Percentiles rank a stretch among this genome's conserved stretches.
These are phyloP conservation scores for Grantiella picta DNA, from an alignment of 2,113 vertebrate genomes.

Conservation along the genomic window DNA sequence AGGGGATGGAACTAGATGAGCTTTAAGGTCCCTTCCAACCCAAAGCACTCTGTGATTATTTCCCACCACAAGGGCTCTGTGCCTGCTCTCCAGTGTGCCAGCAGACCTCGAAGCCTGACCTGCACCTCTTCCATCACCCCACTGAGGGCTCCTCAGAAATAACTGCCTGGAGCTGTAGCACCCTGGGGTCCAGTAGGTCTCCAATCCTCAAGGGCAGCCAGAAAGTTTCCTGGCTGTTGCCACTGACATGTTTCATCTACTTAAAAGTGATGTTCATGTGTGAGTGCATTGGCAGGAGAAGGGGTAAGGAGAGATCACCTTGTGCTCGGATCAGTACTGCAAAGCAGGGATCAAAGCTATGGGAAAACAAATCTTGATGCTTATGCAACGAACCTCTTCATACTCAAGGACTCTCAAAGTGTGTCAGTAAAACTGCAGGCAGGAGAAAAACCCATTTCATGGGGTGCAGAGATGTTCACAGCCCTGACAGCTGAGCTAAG, in stretches of 20 bases:
- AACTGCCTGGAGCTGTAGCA: not conserved
- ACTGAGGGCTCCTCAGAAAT: not conserved
- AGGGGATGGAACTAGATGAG: not conserved
- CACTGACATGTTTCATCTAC: not conserved
- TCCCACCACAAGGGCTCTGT: accelerated
- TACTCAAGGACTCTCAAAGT: not conserved
- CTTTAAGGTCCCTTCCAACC: not conserved
- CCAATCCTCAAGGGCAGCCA: not conserved
- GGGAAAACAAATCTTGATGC: not conserved
- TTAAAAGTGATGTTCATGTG: accelerated
- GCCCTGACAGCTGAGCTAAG: not conserved
- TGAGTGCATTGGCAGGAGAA: not conserved
- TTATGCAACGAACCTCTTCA: not conserved
- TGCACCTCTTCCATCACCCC: not conserved
- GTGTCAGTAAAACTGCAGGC: not conserved
- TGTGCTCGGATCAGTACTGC: not conserved
- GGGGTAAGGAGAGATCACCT: not conserved
- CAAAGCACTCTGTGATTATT: not conserved
- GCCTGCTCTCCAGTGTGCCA: not conserved
- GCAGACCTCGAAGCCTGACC: not conserved
- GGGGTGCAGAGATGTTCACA: not conserved
- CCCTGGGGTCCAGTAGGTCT: not conserved
- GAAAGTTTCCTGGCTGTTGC: not conserved
- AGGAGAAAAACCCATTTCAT: not conserved
- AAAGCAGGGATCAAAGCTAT: not conserved